A percentile compares a stretch with the other conserved stretches of the same genome.
Conservation (phyloP, 92 coral and sea anemone genomes). For the Umimayanthus kanabou region DNA sequence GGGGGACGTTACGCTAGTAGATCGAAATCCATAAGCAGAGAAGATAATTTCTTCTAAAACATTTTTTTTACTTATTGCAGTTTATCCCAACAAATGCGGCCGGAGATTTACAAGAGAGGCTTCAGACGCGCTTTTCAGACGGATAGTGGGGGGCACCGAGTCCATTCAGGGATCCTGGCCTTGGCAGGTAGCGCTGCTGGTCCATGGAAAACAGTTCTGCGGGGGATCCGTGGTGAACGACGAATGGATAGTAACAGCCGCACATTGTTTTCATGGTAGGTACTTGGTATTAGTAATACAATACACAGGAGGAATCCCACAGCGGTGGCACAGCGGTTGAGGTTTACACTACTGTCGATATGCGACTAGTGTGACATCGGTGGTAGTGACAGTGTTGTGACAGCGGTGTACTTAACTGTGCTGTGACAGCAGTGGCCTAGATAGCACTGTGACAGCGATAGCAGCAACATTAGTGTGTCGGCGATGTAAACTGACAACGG, state of each 20-base stretch:
- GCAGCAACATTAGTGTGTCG: too few species aligned
- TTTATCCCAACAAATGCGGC: constrained; percentile 17
- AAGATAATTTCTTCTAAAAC: neutral
- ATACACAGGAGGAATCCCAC: neutral
- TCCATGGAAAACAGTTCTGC: constrained; percentile 76
- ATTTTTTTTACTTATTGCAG: neutral
- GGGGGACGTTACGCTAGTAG: neutral
- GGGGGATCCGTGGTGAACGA: constrained; percentile 76
- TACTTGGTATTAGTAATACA: neutral
- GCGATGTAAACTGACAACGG: too few species aligned
- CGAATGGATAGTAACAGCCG: constrained; percentile 86
- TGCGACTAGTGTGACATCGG: too few species aligned
- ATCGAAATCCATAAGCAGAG: neutral
- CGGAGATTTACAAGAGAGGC: neutral
- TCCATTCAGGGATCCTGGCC: constrained; percentile 88
- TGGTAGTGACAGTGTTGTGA: too few species aligned
- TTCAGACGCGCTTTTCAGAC: constrained; percentile 37
- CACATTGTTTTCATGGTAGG: constrained; percentile 94
- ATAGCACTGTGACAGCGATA: too few species aligned
- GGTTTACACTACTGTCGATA: too few species aligned
- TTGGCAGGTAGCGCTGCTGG: constrained; percentile 84
- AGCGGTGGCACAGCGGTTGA: too few species aligned
- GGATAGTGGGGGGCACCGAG: constrained; percentile 85
- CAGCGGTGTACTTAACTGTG: too few species aligned
- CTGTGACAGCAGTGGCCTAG: too few species aligned